phyloP scores from a whole-genome alignment of 2,888 invertebrate species.

The Polymixis lichenea region DNA sequence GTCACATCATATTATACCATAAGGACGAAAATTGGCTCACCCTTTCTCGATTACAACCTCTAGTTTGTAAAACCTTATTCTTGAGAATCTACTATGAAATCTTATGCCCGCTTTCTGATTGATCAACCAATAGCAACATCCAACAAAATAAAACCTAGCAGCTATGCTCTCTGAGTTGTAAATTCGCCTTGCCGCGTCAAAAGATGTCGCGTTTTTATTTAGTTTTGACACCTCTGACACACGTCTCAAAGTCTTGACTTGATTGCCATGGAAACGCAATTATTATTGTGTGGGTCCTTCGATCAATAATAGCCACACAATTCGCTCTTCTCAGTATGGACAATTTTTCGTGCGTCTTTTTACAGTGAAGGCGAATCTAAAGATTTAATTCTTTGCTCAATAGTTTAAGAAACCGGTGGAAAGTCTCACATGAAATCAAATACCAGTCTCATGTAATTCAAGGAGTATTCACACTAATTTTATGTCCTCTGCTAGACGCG shows the following conservation, averaged over 20 bases:
- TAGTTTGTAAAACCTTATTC: slow-evolving; percentile 7
- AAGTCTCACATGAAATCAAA: slow-evolving; percentile 16
- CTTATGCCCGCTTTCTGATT: background rate
- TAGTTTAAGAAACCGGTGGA: background rate
- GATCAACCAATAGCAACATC: background rate
- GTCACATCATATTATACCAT: background rate
- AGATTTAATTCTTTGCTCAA: background rate
- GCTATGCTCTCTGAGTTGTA: background rate
- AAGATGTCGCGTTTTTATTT: background rate
- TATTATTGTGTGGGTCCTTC: background rate
- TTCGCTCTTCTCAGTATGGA: background rate
- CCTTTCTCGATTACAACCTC: background rate
- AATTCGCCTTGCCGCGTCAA: background rate
- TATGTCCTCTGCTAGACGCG: slow-evolving; percentile 86
- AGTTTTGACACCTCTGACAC: background rate
- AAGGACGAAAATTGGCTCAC: slow-evolving; percentile 11
- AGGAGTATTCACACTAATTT: slow-evolving; percentile 91
- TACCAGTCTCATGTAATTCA: slow-evolving; percentile 70
- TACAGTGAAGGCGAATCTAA: background rate
- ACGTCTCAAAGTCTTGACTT: too few species aligned
- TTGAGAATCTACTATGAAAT: slow-evolving; percentile 2
- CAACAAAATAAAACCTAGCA: background rate
- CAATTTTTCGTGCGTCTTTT: background rate
- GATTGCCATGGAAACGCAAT: background rate
- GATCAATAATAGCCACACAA: too few species aligned